Percentiles rank a stretch among this genome's conserved stretches.
Evolutionary conservation across 2,113 vertebrate genomes (phyloP).

Genomic region (Merops nubicus): DNA sequence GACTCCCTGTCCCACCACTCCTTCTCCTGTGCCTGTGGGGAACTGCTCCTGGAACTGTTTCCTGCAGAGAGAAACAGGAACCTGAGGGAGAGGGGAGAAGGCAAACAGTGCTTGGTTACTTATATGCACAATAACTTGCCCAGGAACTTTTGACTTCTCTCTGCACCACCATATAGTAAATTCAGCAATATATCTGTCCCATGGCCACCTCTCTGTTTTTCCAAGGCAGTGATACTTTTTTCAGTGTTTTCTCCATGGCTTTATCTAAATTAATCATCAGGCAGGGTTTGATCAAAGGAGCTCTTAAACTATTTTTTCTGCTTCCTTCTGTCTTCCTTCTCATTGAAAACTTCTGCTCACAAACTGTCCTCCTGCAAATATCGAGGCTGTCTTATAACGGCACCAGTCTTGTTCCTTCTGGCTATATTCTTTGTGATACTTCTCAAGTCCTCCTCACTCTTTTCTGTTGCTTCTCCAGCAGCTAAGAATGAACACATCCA

Average conservation of each 20-base stretch:
- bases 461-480: not conserved
- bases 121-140: accelerated
- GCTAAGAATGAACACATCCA: not conserved
- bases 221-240: not conserved
- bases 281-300: not conserved
- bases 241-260: not conserved
- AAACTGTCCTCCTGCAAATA: not conserved
- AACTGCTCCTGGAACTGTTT: accelerated
- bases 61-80: not conserved
- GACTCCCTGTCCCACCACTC: not conserved
- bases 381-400: not conserved
- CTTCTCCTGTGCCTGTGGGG: not conserved
- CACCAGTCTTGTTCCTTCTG: not conserved
- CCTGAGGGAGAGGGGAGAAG: not conserved
- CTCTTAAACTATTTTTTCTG: not conserved
- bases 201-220: accelerated
- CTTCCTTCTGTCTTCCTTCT: not conserved
- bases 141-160: not conserved
- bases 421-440: not conserved
- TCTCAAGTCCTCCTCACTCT: not conserved
- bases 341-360: not conserved
- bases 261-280: not conserved
- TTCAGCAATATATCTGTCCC: not conserved
- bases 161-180: not conserved
- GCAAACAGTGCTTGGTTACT: not conserved